phyloP scores from a whole-genome alignment of 2,888 invertebrate species.

The Tetanocera ferruginea region DNA sequence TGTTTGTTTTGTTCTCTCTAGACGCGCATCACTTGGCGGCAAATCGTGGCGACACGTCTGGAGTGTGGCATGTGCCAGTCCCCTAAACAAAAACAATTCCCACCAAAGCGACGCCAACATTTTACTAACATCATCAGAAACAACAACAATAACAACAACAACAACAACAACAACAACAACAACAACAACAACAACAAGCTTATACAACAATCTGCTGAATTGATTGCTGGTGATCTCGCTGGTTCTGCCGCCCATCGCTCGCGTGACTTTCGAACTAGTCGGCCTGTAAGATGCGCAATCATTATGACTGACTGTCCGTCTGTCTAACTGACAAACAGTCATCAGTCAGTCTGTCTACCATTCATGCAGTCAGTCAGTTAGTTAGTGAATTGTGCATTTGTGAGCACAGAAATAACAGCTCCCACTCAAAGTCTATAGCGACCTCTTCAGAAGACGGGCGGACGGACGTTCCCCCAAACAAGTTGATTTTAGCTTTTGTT shows the following conservation, averaged over 20 bases:
- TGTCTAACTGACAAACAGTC: not conserved
- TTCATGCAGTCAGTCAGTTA: not conserved
- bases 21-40: constrained; percentile 57
- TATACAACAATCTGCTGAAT: constrained; percentile 27
- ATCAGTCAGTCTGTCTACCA: not conserved
- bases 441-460: not conserved
- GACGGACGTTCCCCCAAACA: constrained; percentile 26
- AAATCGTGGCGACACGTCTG: constrained; percentile 67
- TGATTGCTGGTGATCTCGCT: constrained; percentile 27
- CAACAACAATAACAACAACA: constrained; percentile 44
- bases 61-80: constrained; percentile 52
- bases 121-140: constrained; percentile 49
- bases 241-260: constrained; percentile 13
- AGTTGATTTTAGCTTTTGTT: constrained; percentile 42
- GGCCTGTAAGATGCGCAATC: not conserved
- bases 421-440: not conserved
- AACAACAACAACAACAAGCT: constrained; percentile 26
- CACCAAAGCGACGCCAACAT: constrained; percentile 37
- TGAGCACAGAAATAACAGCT: not conserved
- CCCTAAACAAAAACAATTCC: constrained; percentile 38
- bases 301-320: not conserved
- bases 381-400: not conserved
- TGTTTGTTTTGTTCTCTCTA: not conserved
- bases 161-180: constrained; percentile 29
- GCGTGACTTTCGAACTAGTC: constrained; percentile 19